Evolutionary conservation across 2,113 vertebrate species (phyloP).

Genomic region (Heterocephalus glaber): DNA sequence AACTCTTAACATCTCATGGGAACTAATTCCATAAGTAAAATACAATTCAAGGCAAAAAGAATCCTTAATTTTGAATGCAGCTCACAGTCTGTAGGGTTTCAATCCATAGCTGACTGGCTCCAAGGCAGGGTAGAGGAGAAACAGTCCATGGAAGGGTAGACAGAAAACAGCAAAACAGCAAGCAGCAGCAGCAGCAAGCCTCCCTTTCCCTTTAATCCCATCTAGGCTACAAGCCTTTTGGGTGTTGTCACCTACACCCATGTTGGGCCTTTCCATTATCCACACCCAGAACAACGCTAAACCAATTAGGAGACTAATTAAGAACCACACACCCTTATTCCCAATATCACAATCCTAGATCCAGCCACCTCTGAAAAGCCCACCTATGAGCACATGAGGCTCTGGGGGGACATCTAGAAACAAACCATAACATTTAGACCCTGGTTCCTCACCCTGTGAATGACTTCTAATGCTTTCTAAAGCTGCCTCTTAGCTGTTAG

Average conservation of each 20-base stretch:
- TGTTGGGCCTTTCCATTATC: not conserved
- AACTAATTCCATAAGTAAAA: constrained; percentile 39
- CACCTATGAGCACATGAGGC: not conserved
- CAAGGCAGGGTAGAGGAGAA: not conserved
- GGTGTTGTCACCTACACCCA: not conserved
- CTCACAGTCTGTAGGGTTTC: not conserved
- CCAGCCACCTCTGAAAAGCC: not conserved
- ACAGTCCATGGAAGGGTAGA: not conserved
- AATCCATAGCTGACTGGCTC: not conserved
- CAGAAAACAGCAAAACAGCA: not conserved
- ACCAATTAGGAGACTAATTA: not conserved
- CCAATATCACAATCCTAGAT: not conserved
- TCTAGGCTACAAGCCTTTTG: not conserved
- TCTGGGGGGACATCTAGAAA: not conserved
- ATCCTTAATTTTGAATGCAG: not conserved
- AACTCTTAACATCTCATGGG: not conserved
- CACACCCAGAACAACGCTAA: not conserved
- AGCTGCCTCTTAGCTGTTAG: not conserved
- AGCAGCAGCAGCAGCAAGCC: not conserved
- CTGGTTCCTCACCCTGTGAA: not conserved
- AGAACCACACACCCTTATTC: not conserved
- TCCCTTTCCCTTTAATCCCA: not conserved
- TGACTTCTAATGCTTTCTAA: not conserved
- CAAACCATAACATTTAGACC: not conserved
- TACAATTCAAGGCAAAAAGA: not conserved